Evolutionary conservation across 2,888 invertebrate genomes (phyloP).

Genomic region (Heliconius erato): DNA sequence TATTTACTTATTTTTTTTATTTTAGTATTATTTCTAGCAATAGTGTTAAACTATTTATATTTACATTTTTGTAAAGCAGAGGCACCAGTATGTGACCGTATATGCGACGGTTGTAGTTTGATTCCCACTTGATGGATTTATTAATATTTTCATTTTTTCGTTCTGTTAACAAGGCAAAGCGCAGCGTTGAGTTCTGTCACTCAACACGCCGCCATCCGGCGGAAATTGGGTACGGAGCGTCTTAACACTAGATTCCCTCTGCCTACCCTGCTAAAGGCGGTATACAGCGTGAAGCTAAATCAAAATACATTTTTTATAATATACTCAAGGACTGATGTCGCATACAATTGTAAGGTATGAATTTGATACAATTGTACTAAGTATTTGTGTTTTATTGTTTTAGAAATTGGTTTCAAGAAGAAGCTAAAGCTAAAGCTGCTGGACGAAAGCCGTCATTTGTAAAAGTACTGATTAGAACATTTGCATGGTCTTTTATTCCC

Average conservation of each 20-base stretch:
- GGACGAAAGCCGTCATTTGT: constrained; percentile 68
- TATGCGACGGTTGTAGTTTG: too few species aligned
- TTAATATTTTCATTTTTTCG: too few species aligned
- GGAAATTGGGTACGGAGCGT: not conserved
- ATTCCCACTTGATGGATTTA: too few species aligned
- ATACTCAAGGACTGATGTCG: not conserved
- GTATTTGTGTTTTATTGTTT: constrained; percentile 34
- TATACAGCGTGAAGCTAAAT: not conserved
- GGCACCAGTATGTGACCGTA: too few species aligned
- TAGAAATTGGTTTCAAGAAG: constrained; percentile 75
- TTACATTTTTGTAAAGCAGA: too few species aligned
- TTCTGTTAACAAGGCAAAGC: too few species aligned
- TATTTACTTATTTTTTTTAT: too few species aligned
- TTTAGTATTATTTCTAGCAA: too few species aligned
- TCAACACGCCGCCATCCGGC: too few species aligned
- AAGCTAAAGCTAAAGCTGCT: constrained; percentile 63
- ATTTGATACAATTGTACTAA: not conserved
- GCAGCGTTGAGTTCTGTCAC: too few species aligned
- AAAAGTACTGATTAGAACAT: constrained; percentile 67
- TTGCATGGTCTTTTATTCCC: constrained; percentile 70
- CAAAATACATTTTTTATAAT: not conserved
- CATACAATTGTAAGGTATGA: not conserved
- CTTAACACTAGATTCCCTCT: not conserved
- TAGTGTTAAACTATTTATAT: too few species aligned
- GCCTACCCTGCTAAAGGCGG: not conserved